Conservation (phyloP, 2,113 vertebrate genomes). For the Acrocephalus kingi region DNA sequence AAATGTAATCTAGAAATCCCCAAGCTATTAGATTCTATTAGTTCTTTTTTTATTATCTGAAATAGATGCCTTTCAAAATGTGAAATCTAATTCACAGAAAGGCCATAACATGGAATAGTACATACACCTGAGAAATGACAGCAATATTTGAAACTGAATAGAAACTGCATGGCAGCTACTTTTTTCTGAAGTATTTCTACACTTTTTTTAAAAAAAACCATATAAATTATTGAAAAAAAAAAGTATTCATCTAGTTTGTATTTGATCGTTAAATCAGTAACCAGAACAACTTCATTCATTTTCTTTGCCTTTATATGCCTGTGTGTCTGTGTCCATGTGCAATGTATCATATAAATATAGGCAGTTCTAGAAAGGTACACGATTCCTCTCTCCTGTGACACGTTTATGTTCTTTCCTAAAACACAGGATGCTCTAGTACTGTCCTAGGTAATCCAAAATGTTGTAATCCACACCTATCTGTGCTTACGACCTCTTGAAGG, state of each 20-base stretch:
- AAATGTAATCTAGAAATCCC: background rate
- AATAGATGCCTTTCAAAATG: background rate
- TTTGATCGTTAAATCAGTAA: background rate
- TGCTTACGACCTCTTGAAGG: background rate
- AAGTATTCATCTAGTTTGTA: background rate
- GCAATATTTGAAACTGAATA: background rate
- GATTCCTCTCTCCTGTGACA: background rate
- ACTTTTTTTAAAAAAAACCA: background rate
- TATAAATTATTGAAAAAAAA: background rate
- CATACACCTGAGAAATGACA: background rate
- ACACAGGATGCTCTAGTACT: background rate
- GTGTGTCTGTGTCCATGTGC: background rate
- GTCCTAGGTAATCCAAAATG: background rate
- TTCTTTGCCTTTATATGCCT: background rate
- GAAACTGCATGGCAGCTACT: background rate
- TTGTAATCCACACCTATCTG: background rate
- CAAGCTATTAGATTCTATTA: background rate
- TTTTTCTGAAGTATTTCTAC: background rate
- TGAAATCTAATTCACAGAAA: background rate
- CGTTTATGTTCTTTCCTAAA: background rate
- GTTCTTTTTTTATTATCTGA: background rate
- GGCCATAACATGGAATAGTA: background rate
- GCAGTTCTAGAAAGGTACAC: background rate
- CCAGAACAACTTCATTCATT: background rate
- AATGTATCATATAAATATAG: background rate